Base-by-base conservation (phyloP, 2,113 vertebrate genomes). In the Burhinus oedicnemus region DNA sequence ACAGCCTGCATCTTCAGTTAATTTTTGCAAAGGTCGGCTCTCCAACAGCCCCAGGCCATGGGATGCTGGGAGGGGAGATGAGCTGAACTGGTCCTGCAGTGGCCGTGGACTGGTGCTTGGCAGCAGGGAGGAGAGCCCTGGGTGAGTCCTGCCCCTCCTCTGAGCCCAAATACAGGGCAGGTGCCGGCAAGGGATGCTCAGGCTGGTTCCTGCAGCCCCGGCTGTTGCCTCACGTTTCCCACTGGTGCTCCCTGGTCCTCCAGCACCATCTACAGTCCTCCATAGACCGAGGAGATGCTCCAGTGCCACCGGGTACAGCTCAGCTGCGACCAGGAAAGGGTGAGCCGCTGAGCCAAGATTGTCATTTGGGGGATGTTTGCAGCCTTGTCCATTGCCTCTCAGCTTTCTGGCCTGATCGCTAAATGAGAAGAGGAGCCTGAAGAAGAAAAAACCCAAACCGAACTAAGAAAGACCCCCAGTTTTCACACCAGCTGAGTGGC, bases 181-280 rank as follows among this genome's bases (percentile, higher is more conserved):
- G 12, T 30, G 25, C 0, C 40, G 4, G 57, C n/a, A 5, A 1
- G 42, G 54, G 45, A 4, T n/a, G 32, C 76, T 57, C 34, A 1
- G 30, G 11, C 34, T 16, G 70, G 2, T 3, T 30, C 15, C 45
- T 5, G 52, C 30, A 21, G 8, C 54, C 52, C 20, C 2, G 7
- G 44, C 34, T 9, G 6, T 2, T 23, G 36, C 38, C 30, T 72
- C 21, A 0, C 12, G 1, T 4, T 11, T 61, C 69, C 75, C 30
- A 0, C 72, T 2, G 80, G 40, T 12, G 92, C 90, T 96, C 49
- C 32, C 44, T 26, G 5, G 74, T 77, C 47, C 91, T 81, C 83
- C 95, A 93, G 91, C 93, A 82, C 97, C 95, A 96, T 5, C 97
- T 96, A 55, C 72, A 92, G 97, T 36, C 69, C 58, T 91, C 5